Base-by-base conservation (phyloP, 2,888 invertebrate genomes). In the Atherix ibis region DNA sequence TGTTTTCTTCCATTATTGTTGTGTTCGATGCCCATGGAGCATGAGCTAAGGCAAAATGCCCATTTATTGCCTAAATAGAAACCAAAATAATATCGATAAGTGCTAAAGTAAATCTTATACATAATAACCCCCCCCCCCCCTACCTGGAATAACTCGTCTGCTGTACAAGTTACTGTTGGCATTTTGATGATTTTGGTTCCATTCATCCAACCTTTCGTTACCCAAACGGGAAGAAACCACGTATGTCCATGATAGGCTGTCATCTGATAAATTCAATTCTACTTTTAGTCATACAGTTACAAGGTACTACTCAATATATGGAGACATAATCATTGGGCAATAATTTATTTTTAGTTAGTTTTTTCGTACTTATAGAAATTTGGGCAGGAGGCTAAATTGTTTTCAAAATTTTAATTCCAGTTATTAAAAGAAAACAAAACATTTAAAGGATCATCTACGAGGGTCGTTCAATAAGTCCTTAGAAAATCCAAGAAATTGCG, bases 141-240 rank as follows among this genome's bases (percentile, higher is more conserved):
- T 51, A 67, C 67, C 45, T 58, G 59, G 38, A 68, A 62, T 66
- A 82, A 72, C 50, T 77, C 66, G 3, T 54, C 51, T 0, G 68
- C 69, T 1, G 69, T 69, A 48, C 82, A 83, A 4, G 67, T 65
- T 10, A 72, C 63, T 15, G 47, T 53, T 27, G 31, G 31, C 17
- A 64, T 64, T n/a, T 22, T 30, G 18, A 40, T 45, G 45, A 26
- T 42, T 16, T 52, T 54, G 40, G 69, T 68, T 1, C 72, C 72
- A 43, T 73, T 61, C 49, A 68, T 71, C 74, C 77, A 78, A 41
- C 67, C 58, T 3, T 63, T 53, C 5, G 68, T 65, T 14, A 80
- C 63, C 76, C 83, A 78, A 22, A 70, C 66, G 0, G 89, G 85
- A 36, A 91, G 63, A 51, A 91, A 82, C 89, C 89, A 91, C 3